phyloP scores from a whole-genome alignment of 2,888 invertebrate species.

The Chrysopilus asiliformis region DNA sequence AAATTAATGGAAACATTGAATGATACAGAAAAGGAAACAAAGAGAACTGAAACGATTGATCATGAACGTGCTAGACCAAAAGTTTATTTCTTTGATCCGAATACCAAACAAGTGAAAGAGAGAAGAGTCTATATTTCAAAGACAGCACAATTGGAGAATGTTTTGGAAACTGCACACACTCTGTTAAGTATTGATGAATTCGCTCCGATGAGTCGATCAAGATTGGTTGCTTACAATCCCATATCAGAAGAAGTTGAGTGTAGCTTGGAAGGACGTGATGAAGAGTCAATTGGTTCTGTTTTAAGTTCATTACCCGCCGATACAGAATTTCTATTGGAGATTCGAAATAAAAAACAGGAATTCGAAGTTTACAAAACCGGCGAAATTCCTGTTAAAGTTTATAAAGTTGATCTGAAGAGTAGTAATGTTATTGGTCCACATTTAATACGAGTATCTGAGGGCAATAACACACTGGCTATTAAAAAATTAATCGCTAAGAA shows the following conservation, averaged over 20 bases:
- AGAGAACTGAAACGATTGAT: constrained; percentile 37
- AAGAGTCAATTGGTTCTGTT: constrained; percentile 37
- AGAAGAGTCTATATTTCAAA: constrained; percentile 45
- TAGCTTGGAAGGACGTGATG: constrained; percentile 48
- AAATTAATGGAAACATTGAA: constrained; percentile 48
- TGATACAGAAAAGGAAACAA: constrained; percentile 50
- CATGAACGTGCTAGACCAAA: constrained; percentile 48
- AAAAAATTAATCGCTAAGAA: constrained; percentile 42
- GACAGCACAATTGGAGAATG: constrained; percentile 44
- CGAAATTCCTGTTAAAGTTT: constrained; percentile 46
- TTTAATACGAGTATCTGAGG: constrained; percentile 43
- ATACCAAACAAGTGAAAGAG: constrained; percentile 39
- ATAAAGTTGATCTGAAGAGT: constrained; percentile 44
- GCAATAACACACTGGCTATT: constrained; percentile 43
- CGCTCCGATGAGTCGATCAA: constrained; percentile 50
- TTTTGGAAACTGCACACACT: constrained; percentile 45
- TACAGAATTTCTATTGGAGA: constrained; percentile 53
- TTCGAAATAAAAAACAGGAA: constrained; percentile 42
- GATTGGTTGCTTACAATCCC: constrained; percentile 57
- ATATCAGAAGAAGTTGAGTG: constrained; percentile 48
- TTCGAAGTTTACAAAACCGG: constrained; percentile 51
- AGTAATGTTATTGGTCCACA: constrained; percentile 49
- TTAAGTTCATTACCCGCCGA: constrained; percentile 31
- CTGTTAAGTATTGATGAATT: constrained; percentile 44
- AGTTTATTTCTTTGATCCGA: constrained; percentile 50